Evolutionary conservation across 2,888 invertebrate species (phyloP), one percentile per base, ranked within the genome.

Genomic region (Epinotia demarniana): DNA sequence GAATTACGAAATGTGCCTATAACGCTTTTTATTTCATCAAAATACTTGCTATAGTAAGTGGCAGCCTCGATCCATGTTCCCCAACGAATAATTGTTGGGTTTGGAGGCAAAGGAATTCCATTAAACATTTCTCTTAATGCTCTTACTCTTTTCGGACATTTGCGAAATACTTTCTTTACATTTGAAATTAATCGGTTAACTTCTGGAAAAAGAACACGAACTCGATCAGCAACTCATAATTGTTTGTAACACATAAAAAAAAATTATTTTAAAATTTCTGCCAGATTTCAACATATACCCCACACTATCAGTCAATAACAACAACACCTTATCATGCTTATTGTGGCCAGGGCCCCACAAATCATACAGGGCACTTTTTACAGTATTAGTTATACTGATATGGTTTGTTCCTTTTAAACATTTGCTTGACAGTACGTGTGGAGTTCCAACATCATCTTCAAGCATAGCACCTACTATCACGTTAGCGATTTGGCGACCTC

Each of bases 121-220:
- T 66, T 23, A 66, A 66, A 16, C 53, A 66, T 66, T 53, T 66
- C 53, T 66, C 16, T 66, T 4, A 66, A 66, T 66, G 53, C 11
- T 66, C 27, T 66, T 66, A 66, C 23, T 64, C 64, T 64, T 64
- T 64, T 64, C 23, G 64, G 64, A 13, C 53, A 49, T 64, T 64
- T 64, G 12, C 64, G 49, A 64, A 64, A 64, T 23, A 64, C 46
- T 43, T 27, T 55, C 27, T 67, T 55, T 66, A 66, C 66, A 67
- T 33, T 55, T 67, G 66, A 67, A 27, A 67, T 67, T 55, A 55
- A 67, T 67, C 27, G 33, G 33, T 53, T 67, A 16, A 67, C 66
- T 67, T 67, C 66, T 55, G 66, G 66, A 67, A 67, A 67, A 55
- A 67, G 33, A 67, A 67, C 66, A 33, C 33, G 33, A n/a, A n/a